Conservation (phyloP, 2,113 vertebrate genomes). For the Eurystomus gularis region DNA sequence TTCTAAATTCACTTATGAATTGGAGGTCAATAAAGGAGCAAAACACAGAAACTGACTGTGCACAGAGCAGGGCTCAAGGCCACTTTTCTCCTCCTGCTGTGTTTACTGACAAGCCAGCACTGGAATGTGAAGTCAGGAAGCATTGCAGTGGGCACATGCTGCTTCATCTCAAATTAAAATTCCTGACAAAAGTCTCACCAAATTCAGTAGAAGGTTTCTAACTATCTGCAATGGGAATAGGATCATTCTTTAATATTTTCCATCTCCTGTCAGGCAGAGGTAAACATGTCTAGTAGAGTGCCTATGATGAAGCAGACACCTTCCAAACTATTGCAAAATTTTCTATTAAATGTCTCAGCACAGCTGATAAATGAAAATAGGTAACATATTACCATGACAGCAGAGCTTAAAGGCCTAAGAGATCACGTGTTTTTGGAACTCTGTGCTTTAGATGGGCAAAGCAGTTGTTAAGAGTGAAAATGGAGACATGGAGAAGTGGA, state of each 20-base stretch:
- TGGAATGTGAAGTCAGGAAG: not conserved
- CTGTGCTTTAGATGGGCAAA: not conserved
- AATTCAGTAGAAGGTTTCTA: not conserved
- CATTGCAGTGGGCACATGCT: not conserved
- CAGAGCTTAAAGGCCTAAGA: not conserved
- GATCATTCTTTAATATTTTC: not conserved
- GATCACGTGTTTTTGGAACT: not conserved
- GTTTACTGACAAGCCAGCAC: not conserved
- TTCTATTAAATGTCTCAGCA: not conserved
- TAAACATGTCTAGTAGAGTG: not conserved
- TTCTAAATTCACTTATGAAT: not conserved
- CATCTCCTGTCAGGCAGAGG: not conserved
- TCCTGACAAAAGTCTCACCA: not conserved
- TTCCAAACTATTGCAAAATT: not conserved
- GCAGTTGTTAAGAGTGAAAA: not conserved
- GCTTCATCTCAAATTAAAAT: not conserved
- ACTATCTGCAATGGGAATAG: not conserved
- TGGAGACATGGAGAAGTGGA: not conserved
- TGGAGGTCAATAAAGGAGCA: not conserved
- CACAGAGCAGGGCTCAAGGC: not conserved
- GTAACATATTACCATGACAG: not conserved
- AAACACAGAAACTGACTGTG: not conserved
- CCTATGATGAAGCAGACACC: not conserved
- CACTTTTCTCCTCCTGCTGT: not conserved
- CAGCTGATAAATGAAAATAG: not conserved